Evolutionary conservation across 2,113 vertebrate genomes (phyloP).

Genomic region (Brienomyrus brachyistius): DNA sequence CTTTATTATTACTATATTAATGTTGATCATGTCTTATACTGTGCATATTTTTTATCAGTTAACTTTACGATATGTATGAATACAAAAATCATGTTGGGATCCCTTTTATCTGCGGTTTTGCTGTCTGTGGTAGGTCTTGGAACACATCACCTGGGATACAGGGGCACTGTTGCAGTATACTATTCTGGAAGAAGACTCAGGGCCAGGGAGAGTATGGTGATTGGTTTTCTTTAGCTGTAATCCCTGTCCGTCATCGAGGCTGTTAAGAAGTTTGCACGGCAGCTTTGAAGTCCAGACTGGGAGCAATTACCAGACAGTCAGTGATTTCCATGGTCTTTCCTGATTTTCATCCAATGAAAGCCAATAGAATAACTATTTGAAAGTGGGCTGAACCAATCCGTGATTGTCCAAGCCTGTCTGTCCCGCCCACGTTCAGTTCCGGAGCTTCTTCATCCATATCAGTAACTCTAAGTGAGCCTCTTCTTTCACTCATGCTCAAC

Average conservation of each 20-base stretch:
- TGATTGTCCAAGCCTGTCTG: neutral
- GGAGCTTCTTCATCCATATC: neutral
- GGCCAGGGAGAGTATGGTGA: neutral
- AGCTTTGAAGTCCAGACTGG: neutral
- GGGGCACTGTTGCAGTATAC: neutral
- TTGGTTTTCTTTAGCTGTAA: neutral
- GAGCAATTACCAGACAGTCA: neutral
- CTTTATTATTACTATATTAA: neutral
- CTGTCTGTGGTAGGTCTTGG: neutral
- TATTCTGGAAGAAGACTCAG: neutral
- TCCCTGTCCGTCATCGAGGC: neutral
- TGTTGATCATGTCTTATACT: neutral
- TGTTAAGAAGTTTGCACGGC: neutral
- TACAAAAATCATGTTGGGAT: neutral
- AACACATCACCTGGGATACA: neutral
- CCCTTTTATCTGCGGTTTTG: neutral
- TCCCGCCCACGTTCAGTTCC: neutral
- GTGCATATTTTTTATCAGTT: neutral
- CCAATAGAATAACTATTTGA: neutral
- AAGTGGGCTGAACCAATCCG: neutral
- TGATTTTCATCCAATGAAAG: neutral
- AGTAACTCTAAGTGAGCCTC: neutral
- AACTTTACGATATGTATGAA: neutral
- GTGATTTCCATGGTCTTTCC: neutral
- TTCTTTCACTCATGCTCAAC: neutral